Conservation (phyloP, 64 coral and sea anemone species). For the Montipora foliosa region DNA sequence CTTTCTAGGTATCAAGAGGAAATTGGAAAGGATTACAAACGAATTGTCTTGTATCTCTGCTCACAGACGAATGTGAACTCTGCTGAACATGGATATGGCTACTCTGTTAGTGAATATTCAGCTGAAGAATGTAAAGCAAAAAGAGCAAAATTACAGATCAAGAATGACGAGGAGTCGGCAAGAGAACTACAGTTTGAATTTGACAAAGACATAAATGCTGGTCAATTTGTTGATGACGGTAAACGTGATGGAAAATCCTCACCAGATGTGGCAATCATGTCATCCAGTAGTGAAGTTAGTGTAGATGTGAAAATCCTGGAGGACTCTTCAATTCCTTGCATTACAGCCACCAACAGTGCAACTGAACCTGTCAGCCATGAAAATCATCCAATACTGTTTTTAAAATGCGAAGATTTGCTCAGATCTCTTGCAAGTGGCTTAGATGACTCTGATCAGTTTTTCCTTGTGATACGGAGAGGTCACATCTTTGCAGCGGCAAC, state of each 20-base stretch:
- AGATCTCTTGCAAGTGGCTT: constrained; percentile 15
- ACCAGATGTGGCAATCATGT: background rate
- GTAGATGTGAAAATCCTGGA: too few relatives aligned
- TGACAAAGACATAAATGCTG: background rate
- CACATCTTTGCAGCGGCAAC: background rate
- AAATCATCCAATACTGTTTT: background rate
- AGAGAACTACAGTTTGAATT: background rate
- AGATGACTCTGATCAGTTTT: constrained; percentile 16
- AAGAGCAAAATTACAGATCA: constrained; percentile 9
- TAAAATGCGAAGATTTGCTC: background rate
- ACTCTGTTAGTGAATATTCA: background rate
- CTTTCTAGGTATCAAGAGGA: constrained; percentile 47
- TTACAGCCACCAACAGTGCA: background rate
- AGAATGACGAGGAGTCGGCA: background rate
- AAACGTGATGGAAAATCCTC: background rate
- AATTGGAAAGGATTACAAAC: constrained; percentile 61
- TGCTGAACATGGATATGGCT: background rate
- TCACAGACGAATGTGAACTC: background rate
- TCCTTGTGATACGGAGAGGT: background rate
- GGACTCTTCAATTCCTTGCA: background rate
- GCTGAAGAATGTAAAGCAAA: background rate
- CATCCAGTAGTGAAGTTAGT: background rate
- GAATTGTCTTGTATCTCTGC: constrained; percentile 46
- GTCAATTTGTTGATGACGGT: background rate
- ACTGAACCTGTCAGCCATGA: background rate